Evolutionary conservation across 2,888 invertebrate species (phyloP), one percentile per base, ranked within the genome.

Genomic region (Cryptus viduatorius): DNA sequence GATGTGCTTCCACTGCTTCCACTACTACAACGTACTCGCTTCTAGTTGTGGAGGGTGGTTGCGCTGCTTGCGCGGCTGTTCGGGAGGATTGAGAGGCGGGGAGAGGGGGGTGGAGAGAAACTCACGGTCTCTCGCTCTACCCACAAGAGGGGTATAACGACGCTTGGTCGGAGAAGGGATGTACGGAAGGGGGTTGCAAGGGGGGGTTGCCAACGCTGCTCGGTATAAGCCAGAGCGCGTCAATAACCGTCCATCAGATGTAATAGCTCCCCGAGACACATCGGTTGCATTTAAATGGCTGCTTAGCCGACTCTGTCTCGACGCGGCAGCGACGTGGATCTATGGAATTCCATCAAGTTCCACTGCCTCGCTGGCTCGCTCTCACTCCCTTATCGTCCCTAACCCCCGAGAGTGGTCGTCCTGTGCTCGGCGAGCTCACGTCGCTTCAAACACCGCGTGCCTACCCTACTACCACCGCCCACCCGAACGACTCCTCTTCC

Each of bases 211-310:
- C 87, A 89, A 87, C 88, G 90, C 89, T 91, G 90, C 92, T 90
- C 90, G 90, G 92, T 93, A 93, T 93, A 93, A 92, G 93, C 93
- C 92, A 92, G 93, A 91, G 91, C 92, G 93, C 93, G 93, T 93
- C 93, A 93, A 93, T 93, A 93, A 93, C 93, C 93, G 93, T 93
- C 93, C 93, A 93, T 93, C 93, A 93, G 93, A 93, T 93, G 93
- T 93, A 93, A 93, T 93, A 93, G 93, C 93, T 93, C 93, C 93
- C 93, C 91, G 93, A 93, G 93, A 93, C 93, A 93, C 93, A 93
- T 93, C 93, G 93, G 93, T 93, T 93, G 93, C 93, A 93, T 93
- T 93, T 93, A 93, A 93, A 93, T 93, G 93, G 93, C 93, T 93
- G 93, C 93, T 93, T 93, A 93, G 93, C 93, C 91, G 92, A 93